Percentiles rank a stretch among this genome's conserved stretches.
These are phyloP conservation scores for Steinernema scapterisci DNA, from an alignment of 2,888 invertebrate genomes.

Conservation along the genomic window DNA sequence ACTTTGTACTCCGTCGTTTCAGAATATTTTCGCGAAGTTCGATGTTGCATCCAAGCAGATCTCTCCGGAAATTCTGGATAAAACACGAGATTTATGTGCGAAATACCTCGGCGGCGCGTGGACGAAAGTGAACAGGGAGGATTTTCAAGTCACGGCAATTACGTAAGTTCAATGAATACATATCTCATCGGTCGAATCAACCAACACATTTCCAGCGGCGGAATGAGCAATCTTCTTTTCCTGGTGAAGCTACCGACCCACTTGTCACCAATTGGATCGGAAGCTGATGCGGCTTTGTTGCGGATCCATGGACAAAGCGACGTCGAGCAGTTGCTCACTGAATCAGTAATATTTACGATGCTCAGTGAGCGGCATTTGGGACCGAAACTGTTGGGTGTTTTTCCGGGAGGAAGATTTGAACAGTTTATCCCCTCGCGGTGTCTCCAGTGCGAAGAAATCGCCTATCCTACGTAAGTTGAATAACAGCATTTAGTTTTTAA, in stretches of 20 bases:
- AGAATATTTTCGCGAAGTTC: conserved; percentile 16
- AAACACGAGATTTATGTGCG: conserved; percentile 21
- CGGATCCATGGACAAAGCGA: conserved; percentile 53
- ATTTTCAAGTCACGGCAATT: conserved; percentile 11
- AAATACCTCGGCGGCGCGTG: conserved; percentile 19
- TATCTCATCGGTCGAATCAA: not conserved
- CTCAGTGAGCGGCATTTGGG: conserved; percentile 89
- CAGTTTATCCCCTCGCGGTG: conserved; percentile 76
- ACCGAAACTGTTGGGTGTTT: conserved; percentile 89
- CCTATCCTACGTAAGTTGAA: conserved; percentile 2
- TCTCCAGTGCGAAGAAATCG: not conserved
- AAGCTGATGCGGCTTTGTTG: conserved; percentile 48
- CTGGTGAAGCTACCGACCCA: conserved; percentile 11
- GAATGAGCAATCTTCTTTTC: conserved; percentile 35
- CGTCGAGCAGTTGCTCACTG: conserved; percentile 87
- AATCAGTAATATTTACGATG: conserved; percentile 92
- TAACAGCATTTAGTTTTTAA: conserved; percentile 2
- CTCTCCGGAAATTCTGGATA: conserved; percentile 15
- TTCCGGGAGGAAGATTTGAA: conserved; percentile 81
- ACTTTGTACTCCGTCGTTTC: not conserved
- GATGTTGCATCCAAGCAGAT: conserved; percentile 15
- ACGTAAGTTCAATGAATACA: not conserved
- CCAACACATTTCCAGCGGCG: conserved; percentile 19
- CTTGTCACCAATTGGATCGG: conserved; percentile 16
- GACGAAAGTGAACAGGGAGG: conserved; percentile 9